phyloP scores from a whole-genome alignment of 2,797 vertebrate species.

The Mus spretus region DNA sequence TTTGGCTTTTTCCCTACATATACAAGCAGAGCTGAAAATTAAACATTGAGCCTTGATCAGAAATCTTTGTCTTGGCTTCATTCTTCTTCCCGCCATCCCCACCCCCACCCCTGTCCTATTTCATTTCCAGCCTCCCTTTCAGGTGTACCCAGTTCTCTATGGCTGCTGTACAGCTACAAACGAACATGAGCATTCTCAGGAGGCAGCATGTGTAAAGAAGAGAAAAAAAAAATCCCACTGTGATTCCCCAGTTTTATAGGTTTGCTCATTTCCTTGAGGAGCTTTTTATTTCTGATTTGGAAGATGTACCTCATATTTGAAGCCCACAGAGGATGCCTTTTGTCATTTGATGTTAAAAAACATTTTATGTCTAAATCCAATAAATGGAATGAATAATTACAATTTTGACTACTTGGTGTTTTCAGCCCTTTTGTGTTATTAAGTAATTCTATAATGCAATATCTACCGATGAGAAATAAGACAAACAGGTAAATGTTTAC shows the following conservation, averaged over 20 bases:
- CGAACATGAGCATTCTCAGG: not conserved
- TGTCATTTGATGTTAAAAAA: conserved; percentile 11
- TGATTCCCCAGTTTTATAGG: not conserved
- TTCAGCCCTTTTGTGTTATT: not conserved
- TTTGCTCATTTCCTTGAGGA: conserved; percentile 21
- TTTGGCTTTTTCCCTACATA: no score
- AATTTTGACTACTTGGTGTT: not conserved
- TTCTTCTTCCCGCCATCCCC: no score
- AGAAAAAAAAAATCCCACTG: not conserved
- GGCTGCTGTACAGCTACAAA: not conserved
- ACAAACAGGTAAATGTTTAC: not conserved
- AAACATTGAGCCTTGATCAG: no score
- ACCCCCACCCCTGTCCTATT: no score
- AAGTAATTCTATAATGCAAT: conserved; percentile 26
- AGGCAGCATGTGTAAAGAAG: not conserved
- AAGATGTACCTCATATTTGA: not conserved
- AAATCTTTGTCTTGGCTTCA: no score
- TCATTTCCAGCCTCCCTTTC: no score
- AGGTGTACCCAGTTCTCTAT: no score
- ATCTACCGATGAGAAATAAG: conserved; percentile 26
- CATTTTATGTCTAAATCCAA: not conserved
- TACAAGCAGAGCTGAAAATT: no score
- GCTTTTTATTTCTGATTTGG: conserved; percentile 18
- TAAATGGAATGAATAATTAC: conserved; percentile 1
- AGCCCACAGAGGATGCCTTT: not conserved